These are phyloP conservation scores for Apocrypta bakeri DNA, from an alignment of 1,140 invertebrate species.

Conservation along the genomic window DNA sequence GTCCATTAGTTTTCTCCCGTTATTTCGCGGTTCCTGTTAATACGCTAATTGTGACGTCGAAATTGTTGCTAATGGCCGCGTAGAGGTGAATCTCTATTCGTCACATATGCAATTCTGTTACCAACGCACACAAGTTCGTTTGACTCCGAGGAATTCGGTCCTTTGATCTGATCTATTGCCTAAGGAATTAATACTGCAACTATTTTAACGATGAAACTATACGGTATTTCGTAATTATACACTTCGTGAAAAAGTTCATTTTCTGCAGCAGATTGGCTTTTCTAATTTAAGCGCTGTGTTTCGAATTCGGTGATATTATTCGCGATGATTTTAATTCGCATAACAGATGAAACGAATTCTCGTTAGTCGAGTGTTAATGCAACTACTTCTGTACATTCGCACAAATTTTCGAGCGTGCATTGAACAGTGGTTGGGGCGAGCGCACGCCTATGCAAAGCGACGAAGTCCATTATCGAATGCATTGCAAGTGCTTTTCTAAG, in stretches of 20 bases:
- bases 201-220: not conserved
- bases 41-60: not conserved
- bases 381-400: not conserved
- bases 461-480: not conserved
- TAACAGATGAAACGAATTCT: not conserved
- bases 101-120: not conserved
- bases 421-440: no score
- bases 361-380: no score
- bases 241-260: not conserved
- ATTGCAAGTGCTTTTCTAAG: not conserved
- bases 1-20: conserved; percentile 5
- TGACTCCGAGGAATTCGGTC: not conserved
- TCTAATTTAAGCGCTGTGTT: not conserved
- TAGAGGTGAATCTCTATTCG: not conserved
- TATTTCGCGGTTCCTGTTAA: not conserved
- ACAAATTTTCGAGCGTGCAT: not conserved
- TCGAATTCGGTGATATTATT: not conserved
- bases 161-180: not conserved
- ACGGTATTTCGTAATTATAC: not conserved
- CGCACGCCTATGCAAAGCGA: not conserved
- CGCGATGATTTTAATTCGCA: not conserved
- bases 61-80: conserved; percentile 2
- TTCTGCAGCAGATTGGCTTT: not conserved
- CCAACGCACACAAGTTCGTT: not conserved
- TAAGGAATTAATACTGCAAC: not conserved